These are phyloP conservation scores for Zoanthus solanderi DNA, from an alignment of 92 coral and sea anemone genomes.

Conservation along the genomic window DNA sequence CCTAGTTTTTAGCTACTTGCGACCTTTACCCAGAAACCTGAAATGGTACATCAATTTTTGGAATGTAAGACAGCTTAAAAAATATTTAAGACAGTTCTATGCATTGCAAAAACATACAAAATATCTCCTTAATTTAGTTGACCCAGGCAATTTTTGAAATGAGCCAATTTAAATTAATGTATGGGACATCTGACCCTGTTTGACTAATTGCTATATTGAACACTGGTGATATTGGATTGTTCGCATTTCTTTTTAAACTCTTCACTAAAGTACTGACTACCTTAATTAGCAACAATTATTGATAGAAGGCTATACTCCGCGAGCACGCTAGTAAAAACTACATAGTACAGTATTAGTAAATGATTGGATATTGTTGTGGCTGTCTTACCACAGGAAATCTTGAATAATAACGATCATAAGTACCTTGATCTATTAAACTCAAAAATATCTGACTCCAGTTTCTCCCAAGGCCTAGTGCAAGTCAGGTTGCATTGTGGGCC, in stretches of 20 bases:
- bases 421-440: background rate
- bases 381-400: background rate
- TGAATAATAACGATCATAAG: background rate
- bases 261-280: background rate
- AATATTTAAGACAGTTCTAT: background rate
- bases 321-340: background rate
- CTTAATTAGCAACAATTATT: background rate
- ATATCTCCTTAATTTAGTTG: background rate
- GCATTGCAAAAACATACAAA: background rate
- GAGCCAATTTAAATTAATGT: background rate
- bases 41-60: background rate
- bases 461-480: background rate
- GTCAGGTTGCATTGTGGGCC: background rate
- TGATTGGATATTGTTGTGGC: background rate
- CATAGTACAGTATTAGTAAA: background rate
- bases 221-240: background rate
- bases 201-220: background rate
- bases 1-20: background rate
- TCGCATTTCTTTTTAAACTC: background rate
- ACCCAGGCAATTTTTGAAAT: background rate
- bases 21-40: background rate
- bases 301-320: background rate
- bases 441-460: background rate
- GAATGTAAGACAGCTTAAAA: background rate
- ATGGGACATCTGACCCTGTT: background rate